Conservation (phyloP, 2,797 vertebrate genomes). For the Ctenochaetus hawaiiensis region DNA sequence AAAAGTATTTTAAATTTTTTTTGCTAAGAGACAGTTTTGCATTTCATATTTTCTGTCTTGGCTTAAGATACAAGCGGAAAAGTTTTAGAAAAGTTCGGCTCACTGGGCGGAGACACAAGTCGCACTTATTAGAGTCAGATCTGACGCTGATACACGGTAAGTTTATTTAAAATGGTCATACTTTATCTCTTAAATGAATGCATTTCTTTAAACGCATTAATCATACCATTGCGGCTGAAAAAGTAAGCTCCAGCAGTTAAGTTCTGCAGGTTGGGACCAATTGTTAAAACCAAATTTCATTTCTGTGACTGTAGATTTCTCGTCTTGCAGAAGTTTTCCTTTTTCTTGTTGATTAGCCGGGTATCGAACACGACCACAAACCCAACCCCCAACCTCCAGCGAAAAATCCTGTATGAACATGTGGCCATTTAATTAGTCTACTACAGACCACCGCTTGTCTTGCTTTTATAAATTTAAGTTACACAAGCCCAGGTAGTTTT, state of each 20-base stretch:
- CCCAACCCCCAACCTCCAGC: not conserved
- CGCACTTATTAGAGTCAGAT: constrained; percentile 7
- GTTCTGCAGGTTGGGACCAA: not conserved
- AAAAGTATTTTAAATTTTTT: not conserved
- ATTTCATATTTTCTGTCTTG: not conserved
- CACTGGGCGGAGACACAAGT: constrained; percentile 22
- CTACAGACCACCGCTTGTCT: not conserved
- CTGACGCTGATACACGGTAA: constrained; percentile 56
- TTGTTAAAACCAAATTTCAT: too few species aligned
- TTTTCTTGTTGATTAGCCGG: too few species aligned
- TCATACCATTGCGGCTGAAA: not conserved
- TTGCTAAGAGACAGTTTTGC: not conserved
- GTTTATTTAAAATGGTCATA: constrained; percentile 16
- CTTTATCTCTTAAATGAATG: not conserved
- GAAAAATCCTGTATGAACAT: constrained; percentile 11
- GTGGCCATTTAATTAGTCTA: constrained; percentile 25
- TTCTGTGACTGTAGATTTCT: not conserved
- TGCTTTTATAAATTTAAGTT: too few species aligned
- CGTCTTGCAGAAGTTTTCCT: not conserved
- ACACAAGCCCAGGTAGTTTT: too few species aligned
- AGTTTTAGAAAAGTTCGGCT: constrained; percentile 38
- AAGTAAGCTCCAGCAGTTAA: not conserved
- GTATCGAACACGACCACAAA: not conserved
- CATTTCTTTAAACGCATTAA: not conserved
- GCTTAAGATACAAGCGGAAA: constrained; percentile 16